phyloP scores from a whole-genome alignment of 1,140 invertebrate genomes.

The Listronotus oregonensis region DNA sequence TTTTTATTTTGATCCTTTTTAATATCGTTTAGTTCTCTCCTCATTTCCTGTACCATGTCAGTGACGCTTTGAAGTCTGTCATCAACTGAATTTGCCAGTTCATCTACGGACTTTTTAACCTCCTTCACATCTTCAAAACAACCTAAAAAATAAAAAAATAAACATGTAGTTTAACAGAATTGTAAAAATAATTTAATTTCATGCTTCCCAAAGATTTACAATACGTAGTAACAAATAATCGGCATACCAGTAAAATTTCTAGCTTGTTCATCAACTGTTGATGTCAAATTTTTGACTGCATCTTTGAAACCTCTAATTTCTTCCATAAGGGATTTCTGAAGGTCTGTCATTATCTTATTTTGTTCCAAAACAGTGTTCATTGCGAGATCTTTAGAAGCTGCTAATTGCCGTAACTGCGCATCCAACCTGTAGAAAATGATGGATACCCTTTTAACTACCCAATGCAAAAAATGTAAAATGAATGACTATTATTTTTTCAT shows the following conservation, averaged over 20 bases:
- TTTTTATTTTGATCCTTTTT: conserved; percentile 66
- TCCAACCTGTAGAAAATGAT: conserved; percentile 68
- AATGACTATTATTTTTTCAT: too few species aligned
- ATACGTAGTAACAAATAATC: too few species aligned
- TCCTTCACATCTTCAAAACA: conserved; percentile 62
- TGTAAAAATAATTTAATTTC: too few species aligned
- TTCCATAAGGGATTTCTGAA: too few species aligned
- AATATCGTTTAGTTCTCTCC: conserved; percentile 67
- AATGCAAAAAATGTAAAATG: too few species aligned
- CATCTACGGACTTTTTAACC: conserved; percentile 61
- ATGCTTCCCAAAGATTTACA: too few species aligned
- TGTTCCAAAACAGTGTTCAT: conserved; percentile 68
- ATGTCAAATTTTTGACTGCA: conserved; percentile 47
- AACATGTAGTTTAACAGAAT: too few species aligned
- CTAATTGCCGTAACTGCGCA: conserved; percentile 70
- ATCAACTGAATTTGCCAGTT: conserved; percentile 63
- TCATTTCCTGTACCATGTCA: conserved; percentile 58
- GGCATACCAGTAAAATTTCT: too few species aligned
- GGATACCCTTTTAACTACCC: too few species aligned
- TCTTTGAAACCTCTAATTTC: too few species aligned
- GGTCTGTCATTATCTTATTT: conserved; percentile 64
- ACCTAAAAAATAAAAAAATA: conserved; percentile 51
- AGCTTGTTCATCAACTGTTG: conserved; percentile 15
- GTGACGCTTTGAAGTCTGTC: conserved; percentile 61
- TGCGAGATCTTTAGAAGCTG: conserved; percentile 61